These are phyloP conservation scores for Leptothorax acervorum DNA, from an alignment of 2,888 invertebrate species.

Conservation along the genomic window DNA sequence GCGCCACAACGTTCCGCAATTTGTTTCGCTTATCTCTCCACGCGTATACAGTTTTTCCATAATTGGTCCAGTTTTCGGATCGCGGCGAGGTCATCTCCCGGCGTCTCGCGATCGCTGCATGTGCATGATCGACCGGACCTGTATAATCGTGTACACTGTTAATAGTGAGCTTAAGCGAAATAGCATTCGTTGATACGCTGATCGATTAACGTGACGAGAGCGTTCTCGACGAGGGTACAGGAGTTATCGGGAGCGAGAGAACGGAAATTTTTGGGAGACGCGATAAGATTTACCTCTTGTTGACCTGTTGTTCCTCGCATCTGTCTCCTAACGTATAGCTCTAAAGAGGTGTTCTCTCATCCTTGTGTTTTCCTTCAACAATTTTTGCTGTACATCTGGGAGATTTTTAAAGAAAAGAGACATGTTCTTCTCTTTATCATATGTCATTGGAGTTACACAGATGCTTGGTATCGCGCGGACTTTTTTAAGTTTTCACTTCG, in stretches of 20 bases:
- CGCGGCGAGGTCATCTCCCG: slow-evolving; percentile 24
- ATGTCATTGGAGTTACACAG: not conserved
- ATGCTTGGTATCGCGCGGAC: not conserved
- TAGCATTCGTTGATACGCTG: slow-evolving; percentile 67
- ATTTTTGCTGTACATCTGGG: not conserved
- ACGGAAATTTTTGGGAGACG: slow-evolving; percentile 13
- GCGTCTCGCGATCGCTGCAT: slow-evolving; percentile 70
- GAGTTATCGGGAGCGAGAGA: slow-evolving; percentile 43
- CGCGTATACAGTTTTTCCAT: too few species aligned
- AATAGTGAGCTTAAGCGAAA: slow-evolving; percentile 85
- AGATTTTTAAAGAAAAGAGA: not conserved
- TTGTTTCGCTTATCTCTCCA: not conserved
- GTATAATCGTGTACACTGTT: slow-evolving; percentile 83
- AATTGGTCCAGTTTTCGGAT: not conserved
- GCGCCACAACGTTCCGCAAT: not conserved
- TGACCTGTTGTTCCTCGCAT: not conserved
- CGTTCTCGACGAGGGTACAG: slow-evolving; percentile 54
- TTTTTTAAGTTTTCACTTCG: not conserved
- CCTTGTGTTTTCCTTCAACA: not conserved
- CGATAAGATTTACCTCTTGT: not conserved
- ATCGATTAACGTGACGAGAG: slow-evolving; percentile 58
- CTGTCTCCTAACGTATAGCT: not conserved
- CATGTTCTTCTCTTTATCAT: slow-evolving; percentile 32
- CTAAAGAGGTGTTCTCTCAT: not conserved
- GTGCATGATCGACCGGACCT: slow-evolving; percentile 79